Conservation (phyloP, 2,888 invertebrate species). For the Melikaiella ostensackeni region DNA sequence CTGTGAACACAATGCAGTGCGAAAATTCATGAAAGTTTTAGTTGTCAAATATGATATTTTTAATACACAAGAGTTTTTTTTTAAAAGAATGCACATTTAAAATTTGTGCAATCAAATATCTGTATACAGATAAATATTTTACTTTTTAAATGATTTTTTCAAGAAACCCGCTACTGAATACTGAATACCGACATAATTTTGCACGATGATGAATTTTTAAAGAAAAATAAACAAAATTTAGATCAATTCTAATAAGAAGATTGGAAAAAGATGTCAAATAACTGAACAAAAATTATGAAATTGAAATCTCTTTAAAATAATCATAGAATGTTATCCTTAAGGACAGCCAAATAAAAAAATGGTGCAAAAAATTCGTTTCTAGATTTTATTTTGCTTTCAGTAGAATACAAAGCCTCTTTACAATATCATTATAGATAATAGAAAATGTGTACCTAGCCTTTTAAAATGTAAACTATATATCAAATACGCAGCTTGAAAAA, state of each 20-base stretch:
- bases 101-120: too few species aligned
- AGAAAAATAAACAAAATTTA: background rate
- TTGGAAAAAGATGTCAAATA: background rate
- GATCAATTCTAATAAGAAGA: background rate
- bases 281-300: background rate
- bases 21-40: background rate
- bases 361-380: conserved; percentile 69
- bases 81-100: too few species aligned
- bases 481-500: background rate
- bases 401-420: conserved; percentile 75
- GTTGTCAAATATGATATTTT: background rate
- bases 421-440: conserved; percentile 56
- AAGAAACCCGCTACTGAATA: too few species aligned
- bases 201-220: too few species aligned
- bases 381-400: conserved; percentile 77
- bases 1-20: background rate
- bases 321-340: background rate
- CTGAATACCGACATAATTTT: too few species aligned
- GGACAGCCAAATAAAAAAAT: conserved; percentile 21
- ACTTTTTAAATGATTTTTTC: too few species aligned
- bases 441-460: background rate
- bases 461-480: background rate
- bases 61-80: too few species aligned
- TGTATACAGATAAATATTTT: too few species aligned
- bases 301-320: background rate